Base-by-base conservation (phyloP, 2,113 vertebrate species). In the Pholis gunnellus region DNA sequence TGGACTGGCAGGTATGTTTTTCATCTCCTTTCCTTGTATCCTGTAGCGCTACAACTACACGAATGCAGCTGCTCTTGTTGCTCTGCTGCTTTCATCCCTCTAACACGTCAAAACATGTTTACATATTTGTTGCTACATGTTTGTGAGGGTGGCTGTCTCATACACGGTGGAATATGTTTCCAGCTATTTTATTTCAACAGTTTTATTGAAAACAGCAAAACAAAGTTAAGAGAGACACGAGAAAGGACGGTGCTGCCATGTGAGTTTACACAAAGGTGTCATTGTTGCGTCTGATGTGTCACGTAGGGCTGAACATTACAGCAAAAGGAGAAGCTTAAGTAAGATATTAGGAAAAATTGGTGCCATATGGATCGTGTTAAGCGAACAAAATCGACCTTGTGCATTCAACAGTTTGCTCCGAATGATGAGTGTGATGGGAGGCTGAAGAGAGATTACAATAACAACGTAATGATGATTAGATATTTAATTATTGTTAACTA, bases 331-430 rank as follows among this genome's bases (percentile, higher is more conserved):
- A 69, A 65, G 3, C 67, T 56, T 10, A 10, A 40, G 70, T 72
- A 17, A 54, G 40, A 69, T 59, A 73, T 75, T 25, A 20, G 27
- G 31, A 64, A 25, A 14, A 57, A 78, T 5, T 29, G 60, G 1
- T 10, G 27, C 70, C 85, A 87, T 68, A 9, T 85, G 85, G 72
- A 57, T 57, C 44, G 36, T 29, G 22, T 82, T 71, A 80, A 31
- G 64, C 0, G 15, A 57, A 82, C 50, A 34, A 75, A 77, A 57
- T 14, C 8, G 6, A 65, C 25, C 57, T 46, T 65, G 63, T 77
- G 15, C 13, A 11, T 83, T 67, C 56, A 56, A 27, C 18, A 56
- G 82, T 42, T 54, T 29, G 27, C 25, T 75, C 31, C 42, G 40
- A 69, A n/a, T 5, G 54, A 25, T 56, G 54, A 29, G 10, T n/a